Base-by-base conservation (phyloP, 1,140 invertebrate genomes). In the Ceratina calcarata region DNA sequence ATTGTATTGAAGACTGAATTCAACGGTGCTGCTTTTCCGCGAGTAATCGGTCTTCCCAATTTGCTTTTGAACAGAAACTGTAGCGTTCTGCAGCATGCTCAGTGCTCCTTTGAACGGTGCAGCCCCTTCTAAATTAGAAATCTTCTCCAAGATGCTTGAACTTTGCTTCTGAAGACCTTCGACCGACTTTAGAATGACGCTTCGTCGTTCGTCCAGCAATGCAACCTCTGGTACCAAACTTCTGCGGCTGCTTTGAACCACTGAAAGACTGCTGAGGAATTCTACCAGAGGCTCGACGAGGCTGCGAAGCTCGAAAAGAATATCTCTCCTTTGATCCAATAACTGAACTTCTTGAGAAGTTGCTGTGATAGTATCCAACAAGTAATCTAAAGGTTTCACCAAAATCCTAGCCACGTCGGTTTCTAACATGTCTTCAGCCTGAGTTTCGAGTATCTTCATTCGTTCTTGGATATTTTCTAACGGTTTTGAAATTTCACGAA, bases 251-350 rank as follows among this genome's bases (percentile, higher is more conserved):
- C 85, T 90, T 60, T 86, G 75, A 10, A 91, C 80, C 13, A 91
- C 87, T 1, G 88, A 90, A 1, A 91, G 61, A 16, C 89, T 84
- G 65, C 85, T 91, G 27, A 89, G 78, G 49, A 91, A 89, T 72
- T 91, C 89, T 3, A 90, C 73, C 7, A 90, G 55, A 3, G 89
- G 90, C 53, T 86, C 89, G 3, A 86, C 68, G 10, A 91, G 80
- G n/a, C 64, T 70, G 49, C 80, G 75, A 24, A 91, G 61, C n/a
- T 88, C 76, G 2, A 80, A 27, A 4, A 85, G 61, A 10, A 79
- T 62, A 2, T 83, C 69, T 71, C 71, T 81, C 51, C 87, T 74
- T n/a, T 60, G 79, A 27, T 85, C 71, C 22, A 88, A 55, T 0
- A 70, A 2, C 0, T 65, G 55, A 3, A 37, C 27, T 3, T 88